Base-by-base conservation (phyloP, 2,888 invertebrate genomes). In the Odontomyia ornata region DNA sequence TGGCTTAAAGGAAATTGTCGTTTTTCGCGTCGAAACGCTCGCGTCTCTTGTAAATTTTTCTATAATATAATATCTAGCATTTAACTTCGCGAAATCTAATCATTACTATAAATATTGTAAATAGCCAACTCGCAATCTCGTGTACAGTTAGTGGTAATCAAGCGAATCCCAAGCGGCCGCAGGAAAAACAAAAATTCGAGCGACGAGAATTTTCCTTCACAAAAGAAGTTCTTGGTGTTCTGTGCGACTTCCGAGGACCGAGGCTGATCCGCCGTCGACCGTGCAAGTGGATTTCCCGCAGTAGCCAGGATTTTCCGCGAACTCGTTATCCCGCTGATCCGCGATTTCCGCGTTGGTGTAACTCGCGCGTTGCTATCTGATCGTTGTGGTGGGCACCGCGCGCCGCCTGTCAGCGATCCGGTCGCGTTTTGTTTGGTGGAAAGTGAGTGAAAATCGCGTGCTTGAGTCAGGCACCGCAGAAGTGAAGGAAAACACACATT, bases 81-180 rank as follows among this genome's bases (percentile, higher is more conserved):
- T 90, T 89, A 77, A 62, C 23, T 46, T n/a, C 73, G 73, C 57
- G 57, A 30, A 25, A 69, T 69, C 69, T 69, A 69, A 69, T 43
- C 13, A 69, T 27, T 69, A 46, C 69, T 69, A 25, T 69, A 46
- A 21, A 76, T 62, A 90, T 91, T 91, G 91, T 91, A 91, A 90
- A 91, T 91, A 91, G 91, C 90, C 88, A 30, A 15, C 52, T 36
- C 60, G 56, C 72, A 25, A 46, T 65, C 18, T 57, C 87, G 89
- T 91, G 91, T 91, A 91, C 89, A 91, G 91, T 90, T 91, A 91
- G 91, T 91, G 89, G 88, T 90, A 90, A 90, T 90, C 90, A 90
- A 90, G 47, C 52, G 27, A 62, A 69, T 13, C 46, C 47, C 47
- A 47, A 60, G 23, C 21, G 60, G 23, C 23, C 11, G 67, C 67